Conservation (phyloP, 2,113 vertebrate species). For the Cisticola juncidis region DNA sequence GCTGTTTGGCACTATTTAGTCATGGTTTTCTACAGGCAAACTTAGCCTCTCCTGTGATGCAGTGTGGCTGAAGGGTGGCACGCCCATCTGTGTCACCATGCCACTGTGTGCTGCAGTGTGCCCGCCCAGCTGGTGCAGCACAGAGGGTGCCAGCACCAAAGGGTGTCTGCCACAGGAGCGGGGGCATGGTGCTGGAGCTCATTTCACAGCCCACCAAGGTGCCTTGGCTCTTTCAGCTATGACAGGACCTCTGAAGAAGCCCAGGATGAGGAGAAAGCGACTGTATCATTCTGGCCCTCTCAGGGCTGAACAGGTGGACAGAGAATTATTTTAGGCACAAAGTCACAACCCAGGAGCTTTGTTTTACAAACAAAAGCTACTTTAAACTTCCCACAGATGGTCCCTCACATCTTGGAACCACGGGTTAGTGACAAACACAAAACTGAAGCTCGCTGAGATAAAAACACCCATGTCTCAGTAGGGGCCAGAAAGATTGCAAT, state of each 20-base stretch:
- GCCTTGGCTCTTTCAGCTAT: not conserved
- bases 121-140: accelerated
- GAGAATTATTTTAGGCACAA: not conserved
- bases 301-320: not conserved
- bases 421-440: not conserved
- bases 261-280: not conserved
- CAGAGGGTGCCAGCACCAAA: not conserved
- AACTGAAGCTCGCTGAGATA: not conserved
- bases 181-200: too few relatives aligned
- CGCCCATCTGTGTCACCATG: accelerated
- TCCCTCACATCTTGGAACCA: not conserved
- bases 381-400: not conserved
- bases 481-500: not conserved
- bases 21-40: not conserved
- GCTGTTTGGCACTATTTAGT: not conserved
- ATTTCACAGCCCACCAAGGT: not conserved
- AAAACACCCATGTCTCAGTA: not conserved
- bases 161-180: accelerated
- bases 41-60: accelerated
- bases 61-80: accelerated
- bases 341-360: not conserved
- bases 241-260: not conserved
- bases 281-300: not conserved
- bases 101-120: accelerated
- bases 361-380: not conserved